Evolutionary conservation across 2,888 invertebrate genomes (phyloP).

Genomic region (Bellardia bayeri): DNA sequence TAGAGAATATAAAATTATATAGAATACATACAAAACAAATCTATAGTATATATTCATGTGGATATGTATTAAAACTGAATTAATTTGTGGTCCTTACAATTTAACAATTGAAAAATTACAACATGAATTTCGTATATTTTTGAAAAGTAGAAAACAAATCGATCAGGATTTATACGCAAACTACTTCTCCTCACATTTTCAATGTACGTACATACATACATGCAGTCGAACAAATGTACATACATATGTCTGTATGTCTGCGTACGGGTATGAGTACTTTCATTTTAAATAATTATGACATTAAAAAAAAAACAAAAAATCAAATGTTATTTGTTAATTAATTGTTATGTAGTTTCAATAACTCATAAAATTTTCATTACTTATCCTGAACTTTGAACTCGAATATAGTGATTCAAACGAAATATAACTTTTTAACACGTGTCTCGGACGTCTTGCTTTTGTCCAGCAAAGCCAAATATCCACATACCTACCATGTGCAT

Average conservation of each 20-base stretch:
- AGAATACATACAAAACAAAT: neutral
- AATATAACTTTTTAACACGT: slow-evolving; percentile 1
- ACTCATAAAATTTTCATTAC: slow-evolving; percentile 27
- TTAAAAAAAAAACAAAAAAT: neutral
- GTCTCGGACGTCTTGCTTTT: neutral
- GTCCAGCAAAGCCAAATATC: slow-evolving; percentile 1
- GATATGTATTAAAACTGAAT: neutral
- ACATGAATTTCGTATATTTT: too few relatives aligned
- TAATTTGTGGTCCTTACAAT: neutral
- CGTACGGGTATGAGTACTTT: neutral
- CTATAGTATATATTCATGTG: neutral
- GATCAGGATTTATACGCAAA: too few relatives aligned
- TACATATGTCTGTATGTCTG: too few relatives aligned
- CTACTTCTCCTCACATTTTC: too few relatives aligned
- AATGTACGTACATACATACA: too few relatives aligned
- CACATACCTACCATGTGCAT: neutral
- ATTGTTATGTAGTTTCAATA: slow-evolving; percentile 22
- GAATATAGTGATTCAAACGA: slow-evolving; percentile 17
- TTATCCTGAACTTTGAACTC: slow-evolving; percentile 38
- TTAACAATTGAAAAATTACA: neutral
- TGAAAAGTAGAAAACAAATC: too few relatives aligned
- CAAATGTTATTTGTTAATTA: neutral
- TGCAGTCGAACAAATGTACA: too few relatives aligned
- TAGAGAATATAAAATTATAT: too few relatives aligned
- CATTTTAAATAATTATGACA: neutral